These are phyloP conservation scores for Triplophysa dalaica DNA, from an alignment of 2,113 vertebrate species.

Conservation along the genomic window DNA sequence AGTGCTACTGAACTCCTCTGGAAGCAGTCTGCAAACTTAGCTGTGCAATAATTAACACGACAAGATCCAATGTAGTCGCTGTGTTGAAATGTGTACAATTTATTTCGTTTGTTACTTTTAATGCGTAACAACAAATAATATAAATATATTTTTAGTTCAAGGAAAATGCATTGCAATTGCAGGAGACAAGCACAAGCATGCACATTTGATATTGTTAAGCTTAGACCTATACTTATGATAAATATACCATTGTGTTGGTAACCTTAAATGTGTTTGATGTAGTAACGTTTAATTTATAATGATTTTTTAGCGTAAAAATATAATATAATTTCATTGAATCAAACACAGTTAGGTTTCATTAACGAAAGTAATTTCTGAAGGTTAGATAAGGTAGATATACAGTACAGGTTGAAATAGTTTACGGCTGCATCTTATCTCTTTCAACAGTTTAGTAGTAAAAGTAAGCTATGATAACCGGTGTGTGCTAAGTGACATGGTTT, in stretches of 20 bases:
- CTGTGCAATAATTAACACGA: background rate
- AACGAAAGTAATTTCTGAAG: background rate
- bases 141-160: too few relatives aligned
- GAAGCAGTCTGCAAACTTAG: too few relatives aligned
- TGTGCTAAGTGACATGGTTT: slow-evolving; percentile 1
- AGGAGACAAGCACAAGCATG: too few relatives aligned
- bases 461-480: background rate
- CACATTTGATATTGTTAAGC: too few relatives aligned
- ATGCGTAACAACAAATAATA: too few relatives aligned
- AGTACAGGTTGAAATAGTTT: background rate
- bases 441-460: background rate
- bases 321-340: background rate
- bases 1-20: too few relatives aligned
- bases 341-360: background rate
- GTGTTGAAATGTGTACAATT: background rate
- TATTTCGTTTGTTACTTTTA: too few relatives aligned
- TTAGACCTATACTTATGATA: too few relatives aligned
- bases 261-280: background rate
- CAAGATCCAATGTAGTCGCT: background rate
- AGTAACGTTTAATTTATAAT: background rate
- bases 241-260: too few relatives aligned
- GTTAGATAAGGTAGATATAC: background rate
- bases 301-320: background rate
- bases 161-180: too few relatives aligned
- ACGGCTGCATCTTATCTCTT: background rate